phyloP scores from a whole-genome alignment of 1,140 invertebrate species.

The Halesus radiatus region DNA sequence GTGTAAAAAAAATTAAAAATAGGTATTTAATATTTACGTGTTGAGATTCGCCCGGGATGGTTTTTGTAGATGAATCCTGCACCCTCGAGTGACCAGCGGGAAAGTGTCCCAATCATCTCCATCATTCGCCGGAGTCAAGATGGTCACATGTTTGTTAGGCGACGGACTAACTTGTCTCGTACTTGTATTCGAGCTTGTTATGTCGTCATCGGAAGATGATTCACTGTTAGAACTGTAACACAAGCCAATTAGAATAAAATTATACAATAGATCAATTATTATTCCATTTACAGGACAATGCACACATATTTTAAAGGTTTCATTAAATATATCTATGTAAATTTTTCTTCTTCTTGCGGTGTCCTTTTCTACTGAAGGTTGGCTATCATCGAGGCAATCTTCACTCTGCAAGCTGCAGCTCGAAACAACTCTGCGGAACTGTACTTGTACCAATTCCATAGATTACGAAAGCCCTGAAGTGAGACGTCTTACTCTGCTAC shows the following conservation, averaged over 20 bases:
- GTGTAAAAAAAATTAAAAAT: too few relatives aligned
- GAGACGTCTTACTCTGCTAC: too few relatives aligned
- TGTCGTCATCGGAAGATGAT: slow-evolving; percentile 67
- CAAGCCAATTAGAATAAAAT: slow-evolving; percentile 23
- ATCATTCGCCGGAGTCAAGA: slow-evolving; percentile 5
- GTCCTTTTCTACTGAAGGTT: too few relatives aligned
- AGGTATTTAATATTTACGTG: slow-evolving; percentile 61
- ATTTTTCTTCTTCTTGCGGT: too few relatives aligned
- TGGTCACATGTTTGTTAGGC: slow-evolving; percentile 48
- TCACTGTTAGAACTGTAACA: slow-evolving; percentile 66
- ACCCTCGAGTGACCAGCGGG: slow-evolving; percentile 62
- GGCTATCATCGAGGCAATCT: too few relatives aligned
- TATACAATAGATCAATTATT: slow-evolving; percentile 4
- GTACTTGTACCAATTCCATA: too few relatives aligned
- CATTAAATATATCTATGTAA: too few relatives aligned
- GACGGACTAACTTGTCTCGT: slow-evolving; percentile 60
- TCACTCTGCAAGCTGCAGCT: too few relatives aligned
- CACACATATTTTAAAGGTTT: too few relatives aligned
- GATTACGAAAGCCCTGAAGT: too few relatives aligned
- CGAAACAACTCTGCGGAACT: too few relatives aligned
- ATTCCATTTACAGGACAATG: neutral
- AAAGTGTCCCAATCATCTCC: slow-evolving; percentile 57
- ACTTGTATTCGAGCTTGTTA: slow-evolving; percentile 63
- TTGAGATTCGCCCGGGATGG: slow-evolving; percentile 64
- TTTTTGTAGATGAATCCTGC: slow-evolving; percentile 61